Conservation (phyloP, 2,113 vertebrate genomes). For the Actinemys pallida region DNA sequence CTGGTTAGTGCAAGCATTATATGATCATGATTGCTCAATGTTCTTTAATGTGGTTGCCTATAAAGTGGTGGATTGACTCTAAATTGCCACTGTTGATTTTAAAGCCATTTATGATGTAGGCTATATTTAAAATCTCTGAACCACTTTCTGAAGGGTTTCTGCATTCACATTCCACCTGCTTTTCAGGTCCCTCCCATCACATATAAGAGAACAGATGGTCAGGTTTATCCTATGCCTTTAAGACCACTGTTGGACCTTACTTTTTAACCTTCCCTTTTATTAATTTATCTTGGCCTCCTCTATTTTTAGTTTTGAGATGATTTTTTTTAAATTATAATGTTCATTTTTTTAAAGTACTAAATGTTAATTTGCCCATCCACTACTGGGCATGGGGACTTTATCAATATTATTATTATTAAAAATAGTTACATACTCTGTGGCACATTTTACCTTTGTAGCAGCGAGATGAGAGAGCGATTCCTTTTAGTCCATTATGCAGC, state of each 20-base stretch:
- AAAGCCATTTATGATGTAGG: not conserved
- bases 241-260: not conserved
- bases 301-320: not conserved
- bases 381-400: fast-evolving
- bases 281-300: not conserved
- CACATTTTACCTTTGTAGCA: not conserved
- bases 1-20: fast-evolving
- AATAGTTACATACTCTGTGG: not conserved
- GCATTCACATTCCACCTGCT: not conserved
- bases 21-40: fast-evolving
- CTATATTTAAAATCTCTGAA: not conserved
- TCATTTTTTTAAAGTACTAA: not conserved
- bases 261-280: not conserved
- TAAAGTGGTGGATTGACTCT: fast-evolving
- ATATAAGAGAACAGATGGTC: not conserved
- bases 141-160: not conserved
- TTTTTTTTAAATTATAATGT: not conserved
- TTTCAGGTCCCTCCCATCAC: not conserved
- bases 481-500: not conserved
- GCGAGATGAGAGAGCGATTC: not conserved
- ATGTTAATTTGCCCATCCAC: not conserved
- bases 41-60: not conserved
- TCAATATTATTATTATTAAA: not conserved
- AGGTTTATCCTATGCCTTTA: not conserved
- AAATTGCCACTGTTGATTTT: not conserved